Base-by-base conservation (phyloP, 2,797 vertebrate genomes). In the Apogon hyalosoma region DNA sequence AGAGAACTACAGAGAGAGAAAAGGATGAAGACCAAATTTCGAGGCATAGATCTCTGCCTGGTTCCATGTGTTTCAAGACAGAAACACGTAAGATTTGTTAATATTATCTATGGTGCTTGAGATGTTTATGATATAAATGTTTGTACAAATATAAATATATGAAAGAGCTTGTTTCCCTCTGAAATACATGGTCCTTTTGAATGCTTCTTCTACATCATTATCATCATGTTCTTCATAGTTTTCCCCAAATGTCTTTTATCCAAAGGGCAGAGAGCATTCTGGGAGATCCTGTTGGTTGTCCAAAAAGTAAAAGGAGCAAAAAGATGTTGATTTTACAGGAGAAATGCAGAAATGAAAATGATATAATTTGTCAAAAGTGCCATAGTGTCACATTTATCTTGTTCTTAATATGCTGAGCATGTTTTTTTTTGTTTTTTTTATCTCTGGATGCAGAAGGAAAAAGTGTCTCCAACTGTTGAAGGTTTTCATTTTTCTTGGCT, bases 41-140 rank as follows among this genome's bases (percentile, higher is more conserved):
- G 65, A 72, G 47, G 28, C 58, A 64, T 53, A 18, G 68, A 76
- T 91, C 90, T 94, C 93, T 94, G 90, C 92, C 91, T 94, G 93
- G 89, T 90, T 79, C 71, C 90, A 91, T 90, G 90, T 79, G 77
- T 76, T 87, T 79, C 65, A 77, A 14, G 51, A 83, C 80, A 83
- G 69, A 62, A 77, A 78, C 69, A 60, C 43, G 89, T 90, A 73
- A 86, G 69, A 90, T 89, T 83, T 86, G 79, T 84, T 87, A 46
- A 81, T 88, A 88, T 83, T 83, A 84, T 72, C 84, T 87, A 88
- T 89, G 94, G 92, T 94, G 92, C 95, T 94, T 88, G 90, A 93
- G 87, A 93, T 84, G 91, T 90, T 93, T 90, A 89, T 90, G 87
- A 92, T 92, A 84, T 93, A 89, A 90, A 88, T 93, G 91, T 94